A percentile compares a stretch with the other conserved stretches of the same genome.
phyloP scores from a whole-genome alignment of 23 tunicate genomes.

The Styela plicata region DNA sequence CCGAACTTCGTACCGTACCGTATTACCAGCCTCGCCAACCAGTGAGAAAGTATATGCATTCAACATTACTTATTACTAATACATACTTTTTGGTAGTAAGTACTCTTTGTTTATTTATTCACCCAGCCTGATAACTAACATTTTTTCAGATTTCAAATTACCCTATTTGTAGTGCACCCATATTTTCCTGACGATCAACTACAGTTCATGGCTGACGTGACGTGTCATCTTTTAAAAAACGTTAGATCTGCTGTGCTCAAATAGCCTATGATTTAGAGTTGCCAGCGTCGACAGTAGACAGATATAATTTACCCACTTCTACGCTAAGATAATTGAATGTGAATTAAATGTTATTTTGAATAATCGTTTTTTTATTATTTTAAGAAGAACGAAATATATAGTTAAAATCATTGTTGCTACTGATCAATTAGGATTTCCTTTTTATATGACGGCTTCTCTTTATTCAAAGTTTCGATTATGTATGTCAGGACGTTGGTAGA shows the following conservation, averaged over 20 bases:
- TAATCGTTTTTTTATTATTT: too few relatives aligned
- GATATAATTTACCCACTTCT: background rate
- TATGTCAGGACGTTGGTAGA: background rate
- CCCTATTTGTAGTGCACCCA: background rate
- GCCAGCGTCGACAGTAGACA: background rate
- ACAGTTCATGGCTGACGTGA: background rate
- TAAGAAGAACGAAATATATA: too few relatives aligned
- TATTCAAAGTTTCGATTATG: background rate
- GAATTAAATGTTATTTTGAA: too few relatives aligned
- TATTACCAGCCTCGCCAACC: too few relatives aligned
- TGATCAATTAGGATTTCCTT: background rate
- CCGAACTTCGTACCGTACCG: too few relatives aligned
- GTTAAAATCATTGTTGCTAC: too few relatives aligned
- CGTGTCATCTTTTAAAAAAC: constrained; percentile 9
- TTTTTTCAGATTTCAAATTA: background rate
- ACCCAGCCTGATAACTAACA: background rate
- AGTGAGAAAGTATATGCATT: too few relatives aligned
- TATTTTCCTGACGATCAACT: background rate
- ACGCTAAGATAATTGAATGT: background rate
- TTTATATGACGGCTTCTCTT: background rate
- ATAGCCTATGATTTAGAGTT: background rate
- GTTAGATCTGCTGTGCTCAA: background rate
- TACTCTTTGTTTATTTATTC: too few relatives aligned
- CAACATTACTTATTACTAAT: too few relatives aligned
- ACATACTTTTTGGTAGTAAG: too few relatives aligned